phyloP scores from a whole-genome alignment of 2,888 invertebrate species.

The Phortica okadai region DNA sequence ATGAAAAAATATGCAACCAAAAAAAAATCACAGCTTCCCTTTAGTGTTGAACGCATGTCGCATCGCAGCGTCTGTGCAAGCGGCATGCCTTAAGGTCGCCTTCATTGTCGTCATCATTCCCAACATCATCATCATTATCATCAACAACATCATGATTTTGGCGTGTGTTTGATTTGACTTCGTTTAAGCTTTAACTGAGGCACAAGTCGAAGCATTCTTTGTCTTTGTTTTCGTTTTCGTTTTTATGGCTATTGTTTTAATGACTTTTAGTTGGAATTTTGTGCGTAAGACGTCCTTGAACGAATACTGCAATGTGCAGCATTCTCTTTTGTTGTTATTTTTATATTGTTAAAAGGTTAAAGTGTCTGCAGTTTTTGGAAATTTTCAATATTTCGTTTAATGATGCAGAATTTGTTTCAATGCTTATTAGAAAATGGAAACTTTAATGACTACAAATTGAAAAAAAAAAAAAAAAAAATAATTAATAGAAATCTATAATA shows the following conservation, averaged over 20 bases:
- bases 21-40: neutral
- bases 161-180: slow-evolving; percentile 23
- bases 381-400: neutral
- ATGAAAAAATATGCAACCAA: neutral
- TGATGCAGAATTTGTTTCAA: no score
- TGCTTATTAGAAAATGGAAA: neutral
- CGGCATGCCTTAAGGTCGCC: neutral
- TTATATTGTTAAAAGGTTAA: neutral
- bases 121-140: neutral
- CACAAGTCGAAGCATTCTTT: neutral
- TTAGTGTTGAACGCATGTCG: neutral
- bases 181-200: neutral
- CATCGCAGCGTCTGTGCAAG: neutral
- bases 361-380: neutral
- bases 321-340: neutral
- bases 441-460: neutral
- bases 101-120: neutral
- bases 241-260: slow-evolving; percentile 21
- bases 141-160: slow-evolving; percentile 10
- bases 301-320: neutral
- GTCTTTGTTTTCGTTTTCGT: neutral
- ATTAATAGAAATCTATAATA: no score
- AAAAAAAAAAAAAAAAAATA: neutral
- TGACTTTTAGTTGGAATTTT: slow-evolving; percentile 22
- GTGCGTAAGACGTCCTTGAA: slow-evolving; percentile 26